Conservation (phyloP, 2,888 invertebrate species). For the Drosophila emarginata region DNA sequence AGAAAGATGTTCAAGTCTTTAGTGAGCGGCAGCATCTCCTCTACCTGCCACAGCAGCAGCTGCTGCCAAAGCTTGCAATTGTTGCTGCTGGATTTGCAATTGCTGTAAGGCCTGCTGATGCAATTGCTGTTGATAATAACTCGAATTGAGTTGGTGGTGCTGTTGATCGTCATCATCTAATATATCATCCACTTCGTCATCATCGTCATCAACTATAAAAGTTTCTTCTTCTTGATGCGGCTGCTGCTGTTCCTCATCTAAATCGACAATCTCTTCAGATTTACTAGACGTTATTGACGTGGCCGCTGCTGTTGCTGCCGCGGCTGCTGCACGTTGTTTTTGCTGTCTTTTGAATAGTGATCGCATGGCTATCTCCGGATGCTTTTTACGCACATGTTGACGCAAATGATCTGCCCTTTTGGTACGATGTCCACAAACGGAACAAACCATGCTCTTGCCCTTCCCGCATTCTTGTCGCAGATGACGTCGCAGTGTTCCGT, state of each 20-base stretch:
- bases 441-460: slow-evolving; percentile 83
- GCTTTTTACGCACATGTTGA: slow-evolving; percentile 83
- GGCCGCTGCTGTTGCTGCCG: slow-evolving; percentile 47
- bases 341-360: slow-evolving; percentile 79
- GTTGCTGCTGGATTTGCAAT: slow-evolving; percentile 70
- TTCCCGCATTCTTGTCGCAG: slow-evolving; percentile 84
- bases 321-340: slow-evolving; percentile 55
- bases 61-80: slow-evolving; percentile 55
- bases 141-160: slow-evolving; percentile 14
- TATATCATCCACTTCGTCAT: slow-evolving; percentile 42
- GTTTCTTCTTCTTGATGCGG: slow-evolving; percentile 27
- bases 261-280: slow-evolving; percentile 58
- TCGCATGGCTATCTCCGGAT: slow-evolving; percentile 82
- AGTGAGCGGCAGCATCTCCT: slow-evolving; percentile 25
- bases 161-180: slow-evolving; percentile 10
- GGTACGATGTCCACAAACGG: slow-evolving; percentile 84
- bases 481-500: slow-evolving; percentile 84
- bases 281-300: slow-evolving; percentile 1
- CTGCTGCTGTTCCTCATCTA: slow-evolving; percentile 44
- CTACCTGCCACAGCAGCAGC: slow-evolving; percentile 55
- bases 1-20: slow-evolving; percentile 23
- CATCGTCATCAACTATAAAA: slow-evolving; percentile 63
- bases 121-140: slow-evolving; percentile 70
- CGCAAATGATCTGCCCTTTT: slow-evolving; percentile 84
- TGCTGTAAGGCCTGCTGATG: slow-evolving; percentile 75